Conservation (phyloP, 2,797 vertebrate genomes). For the Paramormyrops hopkinsi region DNA sequence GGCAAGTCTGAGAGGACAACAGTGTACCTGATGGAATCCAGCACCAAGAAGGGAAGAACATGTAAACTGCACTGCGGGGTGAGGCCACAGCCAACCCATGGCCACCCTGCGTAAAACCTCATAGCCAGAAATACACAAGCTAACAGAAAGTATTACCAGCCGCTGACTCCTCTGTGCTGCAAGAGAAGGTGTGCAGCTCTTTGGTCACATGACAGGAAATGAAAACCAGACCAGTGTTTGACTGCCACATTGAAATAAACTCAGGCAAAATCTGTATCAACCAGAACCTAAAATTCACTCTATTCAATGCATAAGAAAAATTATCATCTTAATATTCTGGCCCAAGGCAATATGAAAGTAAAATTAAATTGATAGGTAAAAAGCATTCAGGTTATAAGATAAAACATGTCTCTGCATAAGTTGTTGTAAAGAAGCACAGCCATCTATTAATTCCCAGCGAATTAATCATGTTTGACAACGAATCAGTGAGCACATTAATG, state of each 20-base stretch:
- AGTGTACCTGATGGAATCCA: neutral
- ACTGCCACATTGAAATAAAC: neutral
- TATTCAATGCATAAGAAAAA: conserved; percentile 1
- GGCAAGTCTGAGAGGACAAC: neutral
- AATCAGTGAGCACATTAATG: neutral
- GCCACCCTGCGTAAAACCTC: neutral
- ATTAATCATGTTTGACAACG: neutral
- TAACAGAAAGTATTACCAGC: neutral
- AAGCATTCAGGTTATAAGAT: neutral
- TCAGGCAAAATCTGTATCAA: neutral
- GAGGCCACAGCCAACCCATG: neutral
- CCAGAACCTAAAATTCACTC: neutral
- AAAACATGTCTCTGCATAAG: neutral
- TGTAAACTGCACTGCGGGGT: neutral
- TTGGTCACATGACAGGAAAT: neutral
- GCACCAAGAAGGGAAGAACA: neutral
- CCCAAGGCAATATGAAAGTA: neutral
- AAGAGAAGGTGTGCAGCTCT: neutral
- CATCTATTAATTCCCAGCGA: neutral
- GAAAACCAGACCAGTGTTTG: neutral
- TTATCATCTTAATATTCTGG: neutral
- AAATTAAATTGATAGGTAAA: neutral
- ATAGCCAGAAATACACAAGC: neutral
- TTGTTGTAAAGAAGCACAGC: neutral
- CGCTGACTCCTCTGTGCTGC: neutral